Conservation (phyloP, 1,140 invertebrate species). For the Matsumurasca onukii region DNA sequence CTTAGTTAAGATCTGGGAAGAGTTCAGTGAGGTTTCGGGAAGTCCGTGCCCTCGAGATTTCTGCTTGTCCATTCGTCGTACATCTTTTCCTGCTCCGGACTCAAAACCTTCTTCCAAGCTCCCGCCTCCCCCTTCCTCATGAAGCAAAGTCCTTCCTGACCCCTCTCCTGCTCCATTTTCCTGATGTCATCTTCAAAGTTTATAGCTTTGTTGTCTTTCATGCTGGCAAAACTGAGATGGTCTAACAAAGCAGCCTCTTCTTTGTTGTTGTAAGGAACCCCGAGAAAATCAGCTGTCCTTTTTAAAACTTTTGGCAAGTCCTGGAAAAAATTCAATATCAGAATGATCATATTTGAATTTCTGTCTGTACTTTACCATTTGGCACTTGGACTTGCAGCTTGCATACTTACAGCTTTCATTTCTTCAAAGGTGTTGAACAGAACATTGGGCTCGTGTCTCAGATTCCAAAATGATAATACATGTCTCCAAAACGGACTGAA, state of each 20-base stretch:
- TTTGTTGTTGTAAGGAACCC: slow-evolving; percentile 62
- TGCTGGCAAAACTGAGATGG: slow-evolving; percentile 76
- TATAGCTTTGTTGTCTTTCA: slow-evolving; percentile 41
- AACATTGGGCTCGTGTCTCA: slow-evolving; percentile 50
- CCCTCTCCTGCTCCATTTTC: slow-evolving; percentile 44
- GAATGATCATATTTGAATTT: neutral
- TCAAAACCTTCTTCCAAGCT: slow-evolving; percentile 49
- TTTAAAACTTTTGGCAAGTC: slow-evolving; percentile 62
- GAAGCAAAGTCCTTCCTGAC: slow-evolving; percentile 45
- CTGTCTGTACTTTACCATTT: neutral
- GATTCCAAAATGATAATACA: slow-evolving; percentile 48
- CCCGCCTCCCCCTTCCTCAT: slow-evolving; percentile 56
- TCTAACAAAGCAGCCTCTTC: slow-evolving; percentile 66
- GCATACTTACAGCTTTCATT: slow-evolving; percentile 46
- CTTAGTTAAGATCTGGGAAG: no score
- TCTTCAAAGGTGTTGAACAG: slow-evolving; percentile 56
- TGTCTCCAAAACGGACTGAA: slow-evolving; percentile 46
- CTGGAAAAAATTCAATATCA: slow-evolving; percentile 25
- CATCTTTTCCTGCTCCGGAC: slow-evolving; percentile 50
- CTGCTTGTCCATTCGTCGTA: slow-evolving; percentile 59
- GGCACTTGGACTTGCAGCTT: neutral
- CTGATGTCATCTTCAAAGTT: slow-evolving; percentile 37
- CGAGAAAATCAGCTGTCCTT: slow-evolving; percentile 71
- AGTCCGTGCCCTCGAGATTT: slow-evolving; percentile 47
- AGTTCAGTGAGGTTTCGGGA: neutral